Conservation (phyloP, 1,140 invertebrate genomes). For the Paralvinella palmiformis region DNA sequence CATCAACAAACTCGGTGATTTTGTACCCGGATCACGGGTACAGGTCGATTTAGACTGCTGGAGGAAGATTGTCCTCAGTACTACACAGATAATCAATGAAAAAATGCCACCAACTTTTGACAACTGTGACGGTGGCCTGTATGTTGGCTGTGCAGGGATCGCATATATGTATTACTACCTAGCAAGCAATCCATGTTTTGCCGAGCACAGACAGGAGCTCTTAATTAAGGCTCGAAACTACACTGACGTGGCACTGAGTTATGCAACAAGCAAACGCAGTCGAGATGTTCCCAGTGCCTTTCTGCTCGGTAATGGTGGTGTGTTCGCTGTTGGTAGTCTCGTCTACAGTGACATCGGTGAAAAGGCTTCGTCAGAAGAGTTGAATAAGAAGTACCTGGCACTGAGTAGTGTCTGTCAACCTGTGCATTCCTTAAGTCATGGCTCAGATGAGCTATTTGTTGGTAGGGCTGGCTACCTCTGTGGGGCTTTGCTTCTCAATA, state of each 20-base stretch:
- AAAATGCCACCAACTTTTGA: conserved; percentile 26
- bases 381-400: conserved; percentile 33
- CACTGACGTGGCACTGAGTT: conserved; percentile 32
- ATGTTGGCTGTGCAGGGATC: conserved; percentile 52
- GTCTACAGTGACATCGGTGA: conserved; percentile 38
- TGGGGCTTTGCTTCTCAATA: conserved; percentile 64
- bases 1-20: conserved; percentile 39
- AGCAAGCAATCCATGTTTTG: conserved; percentile 32
- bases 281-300: conserved; percentile 43
- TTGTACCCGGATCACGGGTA: conserved; percentile 22
- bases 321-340: conserved; percentile 46
- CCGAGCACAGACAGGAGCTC: conserved; percentile 29
- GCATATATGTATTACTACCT: conserved; percentile 52
- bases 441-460: conserved; percentile 77
- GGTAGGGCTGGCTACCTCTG: conserved; percentile 73
- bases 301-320: conserved; percentile 50
- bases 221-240: conserved; percentile 40
- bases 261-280: conserved; percentile 20
- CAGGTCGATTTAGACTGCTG: conserved; percentile 29
- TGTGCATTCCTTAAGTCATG: conserved; percentile 61
- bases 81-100: conserved; percentile 26
- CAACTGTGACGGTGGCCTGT: conserved; percentile 52
- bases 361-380: conserved; percentile 24
- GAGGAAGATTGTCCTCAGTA: conserved; percentile 21
- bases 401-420: conserved; percentile 48